Percentiles rank a stretch among this genome's conserved stretches.
These are phyloP conservation scores for Bedellia somnulentella DNA, from an alignment of 2,888 invertebrate genomes.

Conservation along the genomic window DNA sequence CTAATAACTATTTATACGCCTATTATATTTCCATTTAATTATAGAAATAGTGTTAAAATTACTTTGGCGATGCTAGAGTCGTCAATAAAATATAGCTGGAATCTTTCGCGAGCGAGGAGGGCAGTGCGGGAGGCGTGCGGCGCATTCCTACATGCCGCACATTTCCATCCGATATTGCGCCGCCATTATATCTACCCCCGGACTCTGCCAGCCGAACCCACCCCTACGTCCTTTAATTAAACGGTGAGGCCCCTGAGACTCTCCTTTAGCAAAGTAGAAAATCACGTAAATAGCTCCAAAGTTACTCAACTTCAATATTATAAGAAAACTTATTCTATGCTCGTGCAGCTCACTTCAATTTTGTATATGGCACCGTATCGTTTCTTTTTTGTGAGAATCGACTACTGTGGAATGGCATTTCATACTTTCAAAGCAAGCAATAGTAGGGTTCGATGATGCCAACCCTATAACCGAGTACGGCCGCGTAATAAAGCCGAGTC, in stretches of 20 bases:
- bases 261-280: constrained; percentile 46
- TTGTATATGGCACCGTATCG: too few relatives aligned
- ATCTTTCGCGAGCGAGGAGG: constrained; percentile 52
- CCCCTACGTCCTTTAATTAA: constrained; percentile 58
- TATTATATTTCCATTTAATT: too few relatives aligned
- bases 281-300: constrained; percentile 52
- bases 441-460: too few relatives aligned
- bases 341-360: too few relatives aligned
- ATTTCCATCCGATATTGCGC: constrained; percentile 62
- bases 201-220: constrained; percentile 29
- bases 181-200: constrained; percentile 50
- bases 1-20: too few relatives aligned
- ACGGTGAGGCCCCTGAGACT: constrained; percentile 57
- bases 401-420: too few relatives aligned
- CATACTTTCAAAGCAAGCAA: too few relatives aligned
- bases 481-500: constrained; percentile 40
- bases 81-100: constrained; percentile 61
- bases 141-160: constrained; percentile 62
- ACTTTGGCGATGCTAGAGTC: constrained; percentile 24
- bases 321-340: constrained; percentile 5
- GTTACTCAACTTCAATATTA: constrained; percentile 23
- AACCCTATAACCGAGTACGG: constrained; percentile 9
- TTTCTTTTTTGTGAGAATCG: too few relatives aligned
- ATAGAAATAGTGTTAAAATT: too few relatives aligned
- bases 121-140: constrained; percentile 33